Base-by-base conservation (phyloP, 2,888 invertebrate genomes). In the Erebia epiphron region DNA sequence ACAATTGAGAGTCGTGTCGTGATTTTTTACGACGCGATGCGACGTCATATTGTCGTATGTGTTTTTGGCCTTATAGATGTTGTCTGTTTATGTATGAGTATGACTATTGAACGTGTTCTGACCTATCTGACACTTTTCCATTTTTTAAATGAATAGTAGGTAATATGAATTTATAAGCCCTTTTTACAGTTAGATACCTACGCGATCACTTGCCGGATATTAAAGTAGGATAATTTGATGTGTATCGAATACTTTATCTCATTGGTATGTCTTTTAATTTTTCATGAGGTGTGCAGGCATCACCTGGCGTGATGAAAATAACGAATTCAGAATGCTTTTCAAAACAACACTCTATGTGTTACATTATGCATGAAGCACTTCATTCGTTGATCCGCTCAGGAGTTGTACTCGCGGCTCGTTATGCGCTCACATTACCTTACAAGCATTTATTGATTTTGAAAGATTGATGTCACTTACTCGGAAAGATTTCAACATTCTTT, bases 341-440 rank as follows among this genome's bases (percentile, higher is more conserved):
- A 91, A 92, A 92, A 92, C 93, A 92, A 91, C 92, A 91, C 91
- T 91, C 92, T 89, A 90, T 82, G 84, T 80, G 86, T 88, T 93
- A 91, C 93, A 93, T 93, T 91, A 93, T 93, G 92, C 91, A 93
- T 92, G 92, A 92, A 89, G 89, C 92, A 92, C 92, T 93, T 92
- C 92, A 92, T 92, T 92, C 92, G 91, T 87, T 91, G 91, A 92
- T 92, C 92, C 91, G 91, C 92, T 93, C 92, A 91, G 85, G 86
- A 90, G 89, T 87, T 89, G 89, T 88, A 87, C 88, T 89, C 91
- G 90, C 88, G 92, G 88, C 91, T 92, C 92, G 92, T 92, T 92
- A 92, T 90, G 90, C 91, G 90, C 90, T 87, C 91, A 92, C 92
- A 92, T 92, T 91, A 91, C 87, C 89, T 66, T 90, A 89, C 91